Percentiles rank a stretch among this genome's conserved stretches.
Evolutionary conservation across 2,113 vertebrate species (phyloP).

Genomic region (Etia nguti): DNA sequence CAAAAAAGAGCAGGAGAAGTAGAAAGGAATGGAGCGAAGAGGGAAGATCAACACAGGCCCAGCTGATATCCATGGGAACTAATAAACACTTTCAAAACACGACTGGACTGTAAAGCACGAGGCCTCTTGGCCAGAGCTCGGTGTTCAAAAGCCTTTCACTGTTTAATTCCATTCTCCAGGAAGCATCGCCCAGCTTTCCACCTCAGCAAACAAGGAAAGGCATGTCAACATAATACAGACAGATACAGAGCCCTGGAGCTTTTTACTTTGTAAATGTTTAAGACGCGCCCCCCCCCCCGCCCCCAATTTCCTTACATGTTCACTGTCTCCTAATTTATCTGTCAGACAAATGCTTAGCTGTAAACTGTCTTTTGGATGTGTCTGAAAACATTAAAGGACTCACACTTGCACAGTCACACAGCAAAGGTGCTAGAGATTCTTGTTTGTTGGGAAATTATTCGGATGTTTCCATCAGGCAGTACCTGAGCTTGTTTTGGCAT

Average conservation of each 20-base stretch:
- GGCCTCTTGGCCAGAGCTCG: slow-evolving; percentile 14
- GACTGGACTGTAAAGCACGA: slow-evolving; percentile 34
- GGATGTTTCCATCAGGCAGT: not conserved
- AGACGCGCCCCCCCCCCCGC: rapidly evolving
- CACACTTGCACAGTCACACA: not conserved
- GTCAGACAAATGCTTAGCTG: not conserved
- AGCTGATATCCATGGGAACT: slow-evolving; percentile 63
- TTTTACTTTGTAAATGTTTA: slow-evolving; percentile 11
- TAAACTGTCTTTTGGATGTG: not conserved
- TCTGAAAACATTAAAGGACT: not conserved
- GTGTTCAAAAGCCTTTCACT: not conserved
- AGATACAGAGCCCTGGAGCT: not conserved
- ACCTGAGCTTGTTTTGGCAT: not conserved
- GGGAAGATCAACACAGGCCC: not conserved
- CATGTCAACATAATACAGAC: slow-evolving; percentile 6
- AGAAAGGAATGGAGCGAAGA: slow-evolving; percentile 5
- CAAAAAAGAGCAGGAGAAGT: not conserved
- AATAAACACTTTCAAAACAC: slow-evolving; percentile 65
- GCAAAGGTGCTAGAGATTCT: slow-evolving; percentile 6
- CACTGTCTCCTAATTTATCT: not conserved
- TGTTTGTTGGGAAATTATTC: slow-evolving; percentile 1
- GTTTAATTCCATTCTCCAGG: slow-evolving; percentile 6
- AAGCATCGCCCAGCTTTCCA: slow-evolving; percentile 20
- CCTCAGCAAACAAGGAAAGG: slow-evolving; percentile 29
- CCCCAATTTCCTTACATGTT: not conserved